Base-by-base conservation (phyloP, 2,113 vertebrate species). In the Neotragus moschatus region DNA sequence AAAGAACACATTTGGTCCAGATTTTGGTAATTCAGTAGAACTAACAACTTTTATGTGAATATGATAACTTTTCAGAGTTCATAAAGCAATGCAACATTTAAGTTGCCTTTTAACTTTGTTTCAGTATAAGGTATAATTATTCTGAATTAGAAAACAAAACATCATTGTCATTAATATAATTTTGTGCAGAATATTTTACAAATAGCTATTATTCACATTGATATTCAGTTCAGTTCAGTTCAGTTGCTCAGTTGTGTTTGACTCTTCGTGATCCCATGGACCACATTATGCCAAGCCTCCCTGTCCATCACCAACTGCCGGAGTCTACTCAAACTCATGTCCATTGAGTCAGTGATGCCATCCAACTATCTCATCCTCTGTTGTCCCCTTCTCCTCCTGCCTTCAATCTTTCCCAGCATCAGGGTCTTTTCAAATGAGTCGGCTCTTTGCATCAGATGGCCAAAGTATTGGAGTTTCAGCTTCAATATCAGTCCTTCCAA, bases 31-130 rank as follows among this genome's bases (percentile, higher is more conserved):
- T 36, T 85, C 17, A 53, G 81, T 45, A 70, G 53, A 88, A 86
- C 84, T 63, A 75, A n/a, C 26, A 86, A 61, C 81, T 63, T 73
- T 75, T 82, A 51, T 90, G 30, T 51, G 47, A 85, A 17, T 82
- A 51, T 53, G 61, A 53, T 86, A 88, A 39, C 9, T 94, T 96
- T 87, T 90, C 66, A 80, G 14, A 92, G n/a, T 79, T 60, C 81
- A 66, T 39, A 96, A 94, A 94, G 53, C 33, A 86, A 23, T 33
- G 17, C 30, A 89, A 86, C 8, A 43, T 94, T 96, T 47, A 82
- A 94, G 82, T 92, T 92, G 17, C 23, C 60, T 92, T 85, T 94
- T 60, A 70, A 90, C 43, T 92, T 94, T 63, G n/a, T 9, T 92
- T 92, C 80, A 92, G 21, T 75, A 15, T 91, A 88, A 94, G 12